These are phyloP conservation scores for Polia nebulosa DNA, from an alignment of 2,888 invertebrate species.

Conservation along the genomic window DNA sequence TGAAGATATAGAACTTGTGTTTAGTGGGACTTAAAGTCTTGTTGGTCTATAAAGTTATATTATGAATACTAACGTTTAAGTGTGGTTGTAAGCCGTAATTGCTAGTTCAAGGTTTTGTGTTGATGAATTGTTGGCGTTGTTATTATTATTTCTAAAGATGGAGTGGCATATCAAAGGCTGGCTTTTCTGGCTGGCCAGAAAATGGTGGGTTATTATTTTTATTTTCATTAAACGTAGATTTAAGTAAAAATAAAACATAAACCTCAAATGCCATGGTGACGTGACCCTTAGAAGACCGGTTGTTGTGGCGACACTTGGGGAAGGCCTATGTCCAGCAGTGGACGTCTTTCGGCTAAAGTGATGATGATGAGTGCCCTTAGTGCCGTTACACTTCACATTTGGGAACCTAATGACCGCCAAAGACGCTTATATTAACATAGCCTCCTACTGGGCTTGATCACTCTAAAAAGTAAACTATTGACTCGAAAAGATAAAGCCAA, in stretches of 20 bases:
- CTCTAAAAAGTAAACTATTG: neutral
- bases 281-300: too few relatives aligned
- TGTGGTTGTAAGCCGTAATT: neutral
- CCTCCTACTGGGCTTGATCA: too few relatives aligned
- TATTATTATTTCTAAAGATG: neutral
- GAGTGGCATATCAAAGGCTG: neutral
- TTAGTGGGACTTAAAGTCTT: constrained; percentile 31
- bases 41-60: constrained; percentile 31
- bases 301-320: too few relatives aligned
- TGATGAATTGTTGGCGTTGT: neutral
- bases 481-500: neutral
- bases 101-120: neutral
- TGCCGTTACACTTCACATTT: neutral
- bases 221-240: too few relatives aligned
- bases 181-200: too few relatives aligned
- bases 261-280: too few relatives aligned
- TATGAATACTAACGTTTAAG: constrained; percentile 14
- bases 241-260: too few relatives aligned
- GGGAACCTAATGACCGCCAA: neutral
- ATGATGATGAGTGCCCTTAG: too few relatives aligned
- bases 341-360: too few relatives aligned
- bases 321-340: too few relatives aligned
- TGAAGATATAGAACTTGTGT: constrained; percentile 39
- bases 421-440: neutral
- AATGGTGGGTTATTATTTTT: neutral